Conservation (phyloP, 2,888 invertebrate genomes). For the Criorhina ranunculi region DNA sequence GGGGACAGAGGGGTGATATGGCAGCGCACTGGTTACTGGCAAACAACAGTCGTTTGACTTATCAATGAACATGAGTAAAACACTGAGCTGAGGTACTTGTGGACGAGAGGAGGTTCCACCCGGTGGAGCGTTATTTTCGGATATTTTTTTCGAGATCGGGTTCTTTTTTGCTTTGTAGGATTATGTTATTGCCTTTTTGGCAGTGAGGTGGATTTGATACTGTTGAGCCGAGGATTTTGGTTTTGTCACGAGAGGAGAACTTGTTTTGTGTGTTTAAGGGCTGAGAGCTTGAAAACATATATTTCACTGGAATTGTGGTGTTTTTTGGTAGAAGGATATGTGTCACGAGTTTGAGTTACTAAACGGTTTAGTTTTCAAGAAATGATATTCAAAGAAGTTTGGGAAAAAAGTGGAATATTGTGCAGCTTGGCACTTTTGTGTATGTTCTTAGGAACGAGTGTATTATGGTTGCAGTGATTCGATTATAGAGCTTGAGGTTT, state of each 20-base stretch:
- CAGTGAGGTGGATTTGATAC: constrained; percentile 11
- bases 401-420: no score
- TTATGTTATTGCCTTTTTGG: constrained; percentile 41
- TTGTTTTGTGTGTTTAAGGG: neutral
- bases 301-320: neutral
- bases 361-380: neutral
- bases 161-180: constrained; percentile 15
- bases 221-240: constrained; percentile 31
- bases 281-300: neutral
- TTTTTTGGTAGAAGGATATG: neutral
- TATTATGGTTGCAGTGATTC: no score
- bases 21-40: constrained; percentile 29
- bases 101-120: constrained; percentile 19
- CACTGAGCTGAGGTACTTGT: constrained; percentile 46
- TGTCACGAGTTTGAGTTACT: neutral
- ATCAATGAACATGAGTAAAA: constrained; percentile 72
- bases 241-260: neutral
- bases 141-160: constrained; percentile 24
- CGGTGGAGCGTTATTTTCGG: constrained; percentile 39
- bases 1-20: neutral
- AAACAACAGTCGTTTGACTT: constrained; percentile 63
- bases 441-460: no score
- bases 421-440: no score
- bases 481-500: no score
- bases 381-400: neutral